These are phyloP conservation scores for Anisognathus igniventris DNA, from an alignment of 2,797 vertebrate species.

Conservation along the genomic window DNA sequence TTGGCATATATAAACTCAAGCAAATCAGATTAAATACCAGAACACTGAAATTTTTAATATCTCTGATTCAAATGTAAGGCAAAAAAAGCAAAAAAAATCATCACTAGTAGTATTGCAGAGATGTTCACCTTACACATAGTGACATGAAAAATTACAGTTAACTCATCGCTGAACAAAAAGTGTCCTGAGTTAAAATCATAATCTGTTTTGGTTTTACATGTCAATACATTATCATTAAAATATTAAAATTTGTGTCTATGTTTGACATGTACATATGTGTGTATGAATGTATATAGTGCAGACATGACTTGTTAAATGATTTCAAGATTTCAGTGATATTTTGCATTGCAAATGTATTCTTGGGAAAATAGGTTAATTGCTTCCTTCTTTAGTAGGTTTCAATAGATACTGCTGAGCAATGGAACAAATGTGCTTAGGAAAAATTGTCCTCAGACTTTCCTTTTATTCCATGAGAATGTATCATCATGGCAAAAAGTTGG, in stretches of 20 bases:
- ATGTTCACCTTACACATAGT: not conserved
- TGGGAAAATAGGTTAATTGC: not conserved
- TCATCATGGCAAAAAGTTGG: not conserved
- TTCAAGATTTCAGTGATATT: not conserved
- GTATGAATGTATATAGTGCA: not conserved
- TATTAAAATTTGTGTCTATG: not conserved
- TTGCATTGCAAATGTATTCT: not conserved
- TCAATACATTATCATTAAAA: not conserved
- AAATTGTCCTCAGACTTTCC: not conserved
- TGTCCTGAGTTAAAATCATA: not conserved
- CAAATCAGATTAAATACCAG: not conserved
- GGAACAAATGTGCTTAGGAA: not conserved
- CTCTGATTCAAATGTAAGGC: not conserved
- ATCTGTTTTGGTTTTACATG: not conserved
- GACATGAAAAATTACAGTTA: not conserved
- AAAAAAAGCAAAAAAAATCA: not conserved
- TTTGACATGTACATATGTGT: not conserved
- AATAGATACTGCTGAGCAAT: not conserved
- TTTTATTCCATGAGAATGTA: not conserved
- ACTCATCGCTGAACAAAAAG: not conserved
- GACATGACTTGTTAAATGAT: not conserved
- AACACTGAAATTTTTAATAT: not conserved
- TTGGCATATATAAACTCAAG: not conserved
- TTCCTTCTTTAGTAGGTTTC: slow-evolving; percentile 12
- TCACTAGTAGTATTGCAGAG: not conserved